Evolutionary conservation across 2,797 vertebrate species (phyloP), one percentile per base, ranked within the genome.

Genomic region (Acestrorhynchus altus): DNA sequence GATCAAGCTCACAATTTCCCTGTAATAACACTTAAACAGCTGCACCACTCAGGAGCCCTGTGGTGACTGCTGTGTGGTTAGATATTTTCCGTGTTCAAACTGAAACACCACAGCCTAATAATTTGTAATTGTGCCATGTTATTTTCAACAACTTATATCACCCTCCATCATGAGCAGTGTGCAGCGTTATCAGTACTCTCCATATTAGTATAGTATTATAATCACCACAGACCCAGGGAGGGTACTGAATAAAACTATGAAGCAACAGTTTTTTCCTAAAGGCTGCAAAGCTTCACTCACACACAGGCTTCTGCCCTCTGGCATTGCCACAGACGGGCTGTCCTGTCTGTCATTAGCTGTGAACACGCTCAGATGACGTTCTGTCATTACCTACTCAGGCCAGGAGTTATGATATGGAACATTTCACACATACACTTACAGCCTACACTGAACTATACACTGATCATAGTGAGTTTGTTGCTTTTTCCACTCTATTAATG

Each of bases 381-480:
- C 78, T 76, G 77, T 86, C 80, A 77, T 77, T 79, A 83, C 80
- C 72, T 82, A 72, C 78, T 81, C 78, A 75, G 74, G 75, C 78
- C 80, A 79, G 57, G 59, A 80, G 68, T 82, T 83, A 80, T 83
- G 75, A 80, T 79, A 82, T 80, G 82, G 80, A 86, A 80, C 80
- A 85, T 80, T 82, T 80, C 67, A 80, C 67, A 77, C 77, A 74
- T 70, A 35, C 57, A 64, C 74, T 76, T 49, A 40, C 47, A 61
- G 61, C 60, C 31, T 60, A 35, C 51, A 47, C 60, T 44, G 78
- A 79, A 79, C 65, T 64, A 31, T 44, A 35, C 71, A 68, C 51
- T 76, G 69, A 82, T 80, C 49, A 63, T 24, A 18, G 26, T 8
- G 80, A 52, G 44, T 74, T 52, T 64, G 54, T 63, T 74, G 75